Evolutionary conservation across 2,888 invertebrate species (phyloP), one percentile per base, ranked within the genome.

Genomic region (Mesorhabditis spiculigera): DNA sequence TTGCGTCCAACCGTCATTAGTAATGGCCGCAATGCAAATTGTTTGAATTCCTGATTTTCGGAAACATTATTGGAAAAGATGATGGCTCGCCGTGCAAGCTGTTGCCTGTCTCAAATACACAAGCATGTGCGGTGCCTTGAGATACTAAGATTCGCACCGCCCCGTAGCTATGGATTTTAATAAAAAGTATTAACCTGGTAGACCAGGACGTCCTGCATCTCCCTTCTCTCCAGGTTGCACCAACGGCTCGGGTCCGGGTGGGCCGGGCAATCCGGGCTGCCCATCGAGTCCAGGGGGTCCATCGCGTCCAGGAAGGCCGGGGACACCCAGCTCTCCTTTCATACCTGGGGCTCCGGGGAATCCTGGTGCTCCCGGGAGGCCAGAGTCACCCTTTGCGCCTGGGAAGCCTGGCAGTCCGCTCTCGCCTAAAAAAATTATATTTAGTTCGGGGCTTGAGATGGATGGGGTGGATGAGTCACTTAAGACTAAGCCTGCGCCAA

Each of bases 251-350:
- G 75, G 73, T 86, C 86, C 70, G 72, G 67, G 81, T n/a, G 73
- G 87, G 73, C 86, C 82, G n/a, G 90, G 86, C 66, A 89, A 84
- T 64, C 94, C 94, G n/a, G 58, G 58, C 86, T 66, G 68, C 69
- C 86, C 86, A 77, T 90, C 89, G 78, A 90, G 73, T 50, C 87
- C 87, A 65, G 84, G 82, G 44, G 77, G 77, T 67, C 87, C 84
- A 68, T 81, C 82, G 63, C 75, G 73, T 72, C 83, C 84, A 72
- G 82, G 81, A 44, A 77, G 73, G 43, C 82, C 84, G 61, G 80
- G 81, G 50, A 73, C 72, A 41, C 83, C 85, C 16, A 73, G 66
- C 4, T 84, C 78, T n/a, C 84, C 85, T 66, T 81, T 81, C 5
- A 63, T 66, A 43, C 84, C 85, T 13, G 58, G 58, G 62, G 71